Conservation (phyloP, 53 echinoderm and acorn worm genomes). For the Luidia sarsii region DNA sequence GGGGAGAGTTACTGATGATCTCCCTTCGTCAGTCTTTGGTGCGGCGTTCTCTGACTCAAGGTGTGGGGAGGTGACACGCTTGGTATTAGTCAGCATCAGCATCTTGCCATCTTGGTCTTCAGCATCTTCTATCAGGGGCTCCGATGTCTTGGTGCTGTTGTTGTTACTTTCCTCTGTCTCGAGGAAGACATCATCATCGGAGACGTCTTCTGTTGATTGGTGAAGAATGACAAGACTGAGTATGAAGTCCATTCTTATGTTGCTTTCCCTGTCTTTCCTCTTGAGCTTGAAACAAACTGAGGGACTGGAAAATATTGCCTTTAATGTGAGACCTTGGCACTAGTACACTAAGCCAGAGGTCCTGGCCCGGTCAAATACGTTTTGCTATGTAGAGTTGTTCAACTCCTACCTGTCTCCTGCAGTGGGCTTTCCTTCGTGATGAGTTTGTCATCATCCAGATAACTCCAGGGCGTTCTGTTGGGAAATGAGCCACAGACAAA, state of each 20-base stretch:
- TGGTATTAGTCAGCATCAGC: no score
- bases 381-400: no score
- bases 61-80: not conserved
- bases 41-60: not conserved
- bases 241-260: no score
- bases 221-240: no score
- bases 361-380: no score
- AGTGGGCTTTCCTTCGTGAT: not conserved
- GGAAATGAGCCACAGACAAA: no score
- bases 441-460: constrained; percentile 17
- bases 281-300: no score
- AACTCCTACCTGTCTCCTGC: not conserved
- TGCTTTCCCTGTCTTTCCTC: no score
- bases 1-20: not conserved
- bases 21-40: not conserved
- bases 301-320: no score
- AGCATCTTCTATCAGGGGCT: not conserved
- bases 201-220: constrained; percentile 32
- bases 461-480: constrained; percentile 48
- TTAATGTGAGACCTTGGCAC: no score
- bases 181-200: not conserved
- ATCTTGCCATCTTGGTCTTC: not conserved
- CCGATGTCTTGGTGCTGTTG: constrained; percentile 2
- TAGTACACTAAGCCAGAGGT: no score
- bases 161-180: not conserved